phyloP scores from a whole-genome alignment of 2,888 invertebrate genomes.

The Sinodicranocentrus sp. region DNA sequence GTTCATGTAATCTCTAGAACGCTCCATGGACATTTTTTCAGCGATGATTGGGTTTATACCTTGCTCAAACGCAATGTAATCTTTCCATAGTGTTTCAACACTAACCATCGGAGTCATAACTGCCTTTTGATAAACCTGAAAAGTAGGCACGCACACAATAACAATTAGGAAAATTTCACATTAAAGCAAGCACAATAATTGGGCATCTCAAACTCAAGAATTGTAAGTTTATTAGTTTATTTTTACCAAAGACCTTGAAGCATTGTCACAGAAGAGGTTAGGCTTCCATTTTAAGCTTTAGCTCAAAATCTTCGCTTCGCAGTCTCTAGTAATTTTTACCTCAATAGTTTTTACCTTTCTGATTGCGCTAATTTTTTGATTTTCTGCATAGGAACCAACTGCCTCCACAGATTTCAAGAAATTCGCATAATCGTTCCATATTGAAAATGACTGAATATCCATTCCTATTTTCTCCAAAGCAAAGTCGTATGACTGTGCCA shows the following conservation, averaged over 20 bases:
- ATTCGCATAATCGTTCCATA: slow-evolving; percentile 98
- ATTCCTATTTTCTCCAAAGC: slow-evolving; percentile 99
- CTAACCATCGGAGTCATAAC: slow-evolving; percentile 98
- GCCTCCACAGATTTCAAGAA: slow-evolving; percentile 98
- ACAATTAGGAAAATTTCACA: neutral
- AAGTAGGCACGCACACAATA: neutral
- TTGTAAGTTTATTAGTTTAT: too few relatives aligned
- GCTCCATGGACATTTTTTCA: slow-evolving; percentile 98
- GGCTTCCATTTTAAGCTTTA: too few relatives aligned
- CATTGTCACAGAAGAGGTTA: too few relatives aligned
- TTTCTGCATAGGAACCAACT: slow-evolving; percentile 99
- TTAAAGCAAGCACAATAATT: neutral
- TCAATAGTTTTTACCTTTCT: slow-evolving; percentile 86
- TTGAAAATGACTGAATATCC: slow-evolving; percentile 97
- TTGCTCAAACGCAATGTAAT: slow-evolving; percentile 98
- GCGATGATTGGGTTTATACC: slow-evolving; percentile 93
- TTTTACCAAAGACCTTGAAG: too few relatives aligned
- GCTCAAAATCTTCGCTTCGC: too few relatives aligned
- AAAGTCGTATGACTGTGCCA: slow-evolving; percentile 99
- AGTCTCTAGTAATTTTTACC: too few relatives aligned
- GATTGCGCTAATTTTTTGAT: slow-evolving; percentile 99
- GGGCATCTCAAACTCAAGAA: neutral
- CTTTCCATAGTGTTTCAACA: slow-evolving; percentile 98
- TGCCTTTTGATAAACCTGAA: slow-evolving; percentile 93
- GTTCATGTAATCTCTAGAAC: slow-evolving; percentile 98